Conservation (phyloP, 2,797 vertebrate species). For the Holocentrus rufus region DNA sequence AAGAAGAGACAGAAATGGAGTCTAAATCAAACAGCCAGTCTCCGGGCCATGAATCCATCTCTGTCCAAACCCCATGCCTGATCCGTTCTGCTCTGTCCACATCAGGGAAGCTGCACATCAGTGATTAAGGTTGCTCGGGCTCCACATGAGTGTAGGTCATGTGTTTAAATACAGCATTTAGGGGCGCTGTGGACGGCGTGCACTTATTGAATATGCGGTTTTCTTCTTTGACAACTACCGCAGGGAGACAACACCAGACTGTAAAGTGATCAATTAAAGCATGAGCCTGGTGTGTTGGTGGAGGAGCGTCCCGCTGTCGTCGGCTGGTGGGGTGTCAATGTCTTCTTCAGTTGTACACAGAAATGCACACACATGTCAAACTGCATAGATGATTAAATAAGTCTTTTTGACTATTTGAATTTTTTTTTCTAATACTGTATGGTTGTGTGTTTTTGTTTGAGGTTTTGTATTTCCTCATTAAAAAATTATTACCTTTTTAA, state of each 20-base stretch:
- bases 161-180: conserved; percentile 32
- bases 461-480: conserved; percentile 47
- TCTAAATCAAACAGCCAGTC: background rate
- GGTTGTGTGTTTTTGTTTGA: conserved; percentile 55
- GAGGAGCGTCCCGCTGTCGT: conserved; percentile 54
- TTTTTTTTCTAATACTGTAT: conserved; percentile 35
- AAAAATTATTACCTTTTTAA: background rate
- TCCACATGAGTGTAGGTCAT: conserved; percentile 9
- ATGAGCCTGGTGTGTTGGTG: conserved; percentile 55
- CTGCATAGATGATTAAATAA: conserved; percentile 12
- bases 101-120: conserved; percentile 25
- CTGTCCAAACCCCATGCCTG: conserved; percentile 19
- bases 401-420: conserved; percentile 30
- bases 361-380: conserved; percentile 2
- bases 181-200: conserved; percentile 38
- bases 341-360: conserved; percentile 39
- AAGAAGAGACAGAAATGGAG: background rate
- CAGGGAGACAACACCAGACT: conserved; percentile 51
- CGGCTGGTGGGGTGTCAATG: conserved; percentile 48
- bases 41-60: conserved; percentile 6
- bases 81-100: conserved; percentile 7
- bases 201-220: conserved; percentile 31
- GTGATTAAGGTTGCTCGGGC: conserved; percentile 6
- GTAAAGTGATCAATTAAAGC: conserved; percentile 66
- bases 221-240: conserved; percentile 44